These are phyloP conservation scores for Sternarchorhynchus goeldii DNA, from an alignment of 2,797 vertebrate genomes.

Conservation along the genomic window DNA sequence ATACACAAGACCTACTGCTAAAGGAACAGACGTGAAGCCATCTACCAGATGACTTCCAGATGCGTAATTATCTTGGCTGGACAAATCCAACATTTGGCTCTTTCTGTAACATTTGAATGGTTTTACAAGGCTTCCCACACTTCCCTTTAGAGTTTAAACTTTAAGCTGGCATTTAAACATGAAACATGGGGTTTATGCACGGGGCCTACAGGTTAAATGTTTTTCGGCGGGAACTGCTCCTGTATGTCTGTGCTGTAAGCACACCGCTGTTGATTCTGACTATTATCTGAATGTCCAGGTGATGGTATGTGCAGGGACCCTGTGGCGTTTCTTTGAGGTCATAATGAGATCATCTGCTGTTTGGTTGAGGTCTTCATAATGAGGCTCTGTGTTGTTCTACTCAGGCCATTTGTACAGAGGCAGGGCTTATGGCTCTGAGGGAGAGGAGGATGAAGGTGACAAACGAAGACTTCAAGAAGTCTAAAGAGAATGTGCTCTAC, in stretches of 20 bases:
- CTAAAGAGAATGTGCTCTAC: constrained; percentile 97
- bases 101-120: too few species aligned
- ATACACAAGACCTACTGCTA: neutral
- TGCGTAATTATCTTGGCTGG: neutral
- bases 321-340: neutral
- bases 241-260: neutral
- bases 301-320: neutral
- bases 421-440: constrained; percentile 93
- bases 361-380: neutral
- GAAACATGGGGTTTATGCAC: too few species aligned
- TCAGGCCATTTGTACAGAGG: constrained; percentile 98
- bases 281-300: too few species aligned
- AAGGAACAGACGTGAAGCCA: neutral
- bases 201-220: too few species aligned
- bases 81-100: too few species aligned
- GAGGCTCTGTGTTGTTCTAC: constrained; percentile 28
- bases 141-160: too few species aligned
- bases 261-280: neutral
- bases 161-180: too few species aligned
- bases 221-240: neutral
- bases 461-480: constrained; percentile 99
- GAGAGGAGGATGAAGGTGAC: constrained; percentile 98
- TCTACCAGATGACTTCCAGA: neutral
- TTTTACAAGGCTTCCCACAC: too few species aligned
- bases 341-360: neutral